These are phyloP conservation scores for Hypomecis punctinalis DNA, from an alignment of 2,888 invertebrate genomes.

Conservation along the genomic window DNA sequence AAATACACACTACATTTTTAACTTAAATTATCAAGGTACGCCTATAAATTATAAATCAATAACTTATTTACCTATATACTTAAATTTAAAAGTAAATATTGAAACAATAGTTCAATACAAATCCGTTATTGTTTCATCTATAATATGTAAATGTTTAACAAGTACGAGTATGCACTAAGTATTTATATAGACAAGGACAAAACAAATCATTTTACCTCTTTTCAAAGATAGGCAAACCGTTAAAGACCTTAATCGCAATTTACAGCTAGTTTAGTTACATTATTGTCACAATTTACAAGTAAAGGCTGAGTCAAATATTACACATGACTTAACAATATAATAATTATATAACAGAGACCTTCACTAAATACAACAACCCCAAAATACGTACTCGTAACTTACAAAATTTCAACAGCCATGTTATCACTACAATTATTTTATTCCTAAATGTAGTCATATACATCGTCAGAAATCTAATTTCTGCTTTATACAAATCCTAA, in stretches of 20 bases:
- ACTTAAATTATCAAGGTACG: too few relatives aligned
- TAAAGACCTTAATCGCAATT: not conserved
- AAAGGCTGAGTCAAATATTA: conserved; percentile 62
- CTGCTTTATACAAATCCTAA: conserved; percentile 46
- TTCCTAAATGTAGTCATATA: conserved; percentile 45
- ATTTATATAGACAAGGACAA: too few relatives aligned
- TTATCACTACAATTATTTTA: conserved; percentile 70
- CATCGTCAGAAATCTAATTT: conserved; percentile 53
- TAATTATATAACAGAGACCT: conserved; percentile 68
- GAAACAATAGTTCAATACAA: too few relatives aligned
- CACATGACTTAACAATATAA: conserved; percentile 50
- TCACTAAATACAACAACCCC: conserved; percentile 73
- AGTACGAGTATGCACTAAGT: too few relatives aligned
- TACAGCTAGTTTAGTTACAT: conserved; percentile 10
- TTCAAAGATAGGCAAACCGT: not conserved
- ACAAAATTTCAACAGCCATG: conserved; percentile 83
- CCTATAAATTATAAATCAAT: too few relatives aligned
- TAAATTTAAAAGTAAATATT: too few relatives aligned
- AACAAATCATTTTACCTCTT: too few relatives aligned
- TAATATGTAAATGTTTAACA: too few relatives aligned
- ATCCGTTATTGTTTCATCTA: too few relatives aligned
- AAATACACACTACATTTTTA: too few relatives aligned
- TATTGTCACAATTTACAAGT: conserved; percentile 70
- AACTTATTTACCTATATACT: too few relatives aligned
- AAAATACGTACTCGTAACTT: conserved; percentile 62